Percentiles rank a stretch among this genome's conserved stretches.
Evolutionary conservation across 2,888 invertebrate genomes (phyloP).

Genomic region (Cacoxenus indagator): DNA sequence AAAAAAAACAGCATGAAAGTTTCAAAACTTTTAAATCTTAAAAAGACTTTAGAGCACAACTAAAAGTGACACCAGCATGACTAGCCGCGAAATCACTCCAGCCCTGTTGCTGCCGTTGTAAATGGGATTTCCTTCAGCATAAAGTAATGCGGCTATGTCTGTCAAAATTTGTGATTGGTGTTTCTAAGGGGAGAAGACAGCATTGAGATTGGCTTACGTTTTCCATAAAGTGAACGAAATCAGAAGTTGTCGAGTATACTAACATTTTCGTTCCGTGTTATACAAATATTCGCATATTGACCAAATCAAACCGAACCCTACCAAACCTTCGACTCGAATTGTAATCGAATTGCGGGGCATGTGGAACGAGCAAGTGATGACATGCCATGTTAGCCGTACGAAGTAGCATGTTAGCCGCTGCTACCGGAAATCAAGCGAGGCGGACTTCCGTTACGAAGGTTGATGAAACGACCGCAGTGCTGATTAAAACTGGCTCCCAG

Average conservation of each 20-base stretch:
- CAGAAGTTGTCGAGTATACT: background rate
- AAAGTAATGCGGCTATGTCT: background rate
- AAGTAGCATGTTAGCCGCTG: slow-evolving; percentile 37
- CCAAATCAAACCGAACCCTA: too few relatives aligned
- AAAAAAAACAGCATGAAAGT: slow-evolving; percentile 43
- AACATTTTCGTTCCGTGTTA: too few relatives aligned
- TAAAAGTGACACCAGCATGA: slow-evolving; percentile 26
- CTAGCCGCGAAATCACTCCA: slow-evolving; percentile 25
- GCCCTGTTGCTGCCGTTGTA: slow-evolving; percentile 33
- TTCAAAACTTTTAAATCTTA: slow-evolving; percentile 49
- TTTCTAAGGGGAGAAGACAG: too few relatives aligned
- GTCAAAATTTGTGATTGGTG: background rate
- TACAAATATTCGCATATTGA: too few relatives aligned
- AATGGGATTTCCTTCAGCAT: slow-evolving; percentile 26
- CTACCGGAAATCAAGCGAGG: slow-evolving; percentile 61
- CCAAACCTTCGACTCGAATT: background rate
- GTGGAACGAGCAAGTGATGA: background rate
- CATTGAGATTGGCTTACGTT: background rate
- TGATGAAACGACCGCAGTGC: background rate
- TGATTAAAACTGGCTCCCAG: slow-evolving; percentile 7
- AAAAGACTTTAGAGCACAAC: slow-evolving; percentile 39
- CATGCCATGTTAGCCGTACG: background rate
- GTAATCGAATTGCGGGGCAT: background rate
- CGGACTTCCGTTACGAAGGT: slow-evolving; percentile 50
- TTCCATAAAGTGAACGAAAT: background rate